A percentile compares a stretch with the other conserved stretches of the same genome.
phyloP scores from a whole-genome alignment of 1,140 invertebrate genomes.

The Halictus rubicundus region DNA sequence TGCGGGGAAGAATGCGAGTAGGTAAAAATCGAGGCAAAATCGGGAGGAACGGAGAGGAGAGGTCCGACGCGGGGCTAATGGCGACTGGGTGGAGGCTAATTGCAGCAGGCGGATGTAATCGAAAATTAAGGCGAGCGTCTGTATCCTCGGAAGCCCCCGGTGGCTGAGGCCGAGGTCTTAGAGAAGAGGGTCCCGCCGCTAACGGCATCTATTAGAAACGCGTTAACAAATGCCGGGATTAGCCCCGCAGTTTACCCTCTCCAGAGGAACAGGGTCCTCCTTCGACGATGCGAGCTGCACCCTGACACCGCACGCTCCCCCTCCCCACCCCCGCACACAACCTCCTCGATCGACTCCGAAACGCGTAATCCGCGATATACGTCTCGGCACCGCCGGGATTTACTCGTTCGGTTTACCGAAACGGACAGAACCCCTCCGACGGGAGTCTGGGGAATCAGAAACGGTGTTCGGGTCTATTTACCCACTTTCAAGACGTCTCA shows the following conservation, averaged over 20 bases:
- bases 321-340: not conserved
- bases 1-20: not conserved
- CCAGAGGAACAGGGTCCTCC: slow-evolving; percentile 20
- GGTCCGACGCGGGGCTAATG: not conserved
- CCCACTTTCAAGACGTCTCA: too few relatives aligned
- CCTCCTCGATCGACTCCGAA: not conserved
- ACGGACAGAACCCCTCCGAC: too few relatives aligned
- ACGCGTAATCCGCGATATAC: slow-evolving; percentile 62
- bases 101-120: slow-evolving; percentile 60
- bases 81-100: slow-evolving; percentile 56
- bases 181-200: not conserved
- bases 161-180: slow-evolving; percentile 29
- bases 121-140: slow-evolving; percentile 62
- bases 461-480: too few relatives aligned
- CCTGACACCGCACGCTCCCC: not conserved
- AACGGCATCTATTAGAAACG: slow-evolving; percentile 67
- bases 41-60: not conserved
- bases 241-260: slow-evolving; percentile 43
- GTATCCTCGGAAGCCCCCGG: slow-evolving; percentile 50
- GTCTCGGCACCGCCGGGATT: slow-evolving; percentile 59
- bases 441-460: too few relatives aligned
- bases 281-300: slow-evolving; percentile 19
- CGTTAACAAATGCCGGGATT: slow-evolving; percentile 70
- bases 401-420: slow-evolving; percentile 2
- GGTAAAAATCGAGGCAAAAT: not conserved